Base-by-base conservation (phyloP, 2,113 vertebrate genomes). In the Brachyhypopomus occidentalis region DNA sequence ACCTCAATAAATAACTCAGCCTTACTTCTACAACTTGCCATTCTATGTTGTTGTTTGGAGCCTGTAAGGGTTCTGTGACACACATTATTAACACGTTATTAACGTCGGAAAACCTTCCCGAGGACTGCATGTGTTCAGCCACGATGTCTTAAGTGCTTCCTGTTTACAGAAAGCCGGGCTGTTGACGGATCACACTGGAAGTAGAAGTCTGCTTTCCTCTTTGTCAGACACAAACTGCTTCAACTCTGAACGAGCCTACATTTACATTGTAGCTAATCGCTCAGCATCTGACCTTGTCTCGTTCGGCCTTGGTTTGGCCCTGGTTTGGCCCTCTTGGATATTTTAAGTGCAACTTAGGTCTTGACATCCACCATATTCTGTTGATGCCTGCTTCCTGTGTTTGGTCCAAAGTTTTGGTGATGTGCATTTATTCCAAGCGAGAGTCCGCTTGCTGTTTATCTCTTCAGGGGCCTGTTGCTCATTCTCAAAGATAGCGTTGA, bases 71-170 rank as follows among this genome's bases (percentile, higher is more conserved):
- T 19, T 86, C n/a, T 76, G 77, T 84, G 80, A 75, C 60, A 79
- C 72, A 48, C 69, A 76, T 84, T 84, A 79, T 67, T 52, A 52
- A 79, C 79, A 79, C 38, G 3, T 75, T 86, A 62, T 86, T 86
- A 84, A 80, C 67, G 30, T 62, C 66, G 72, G 20, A 22, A 79
- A 86, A 52, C 20, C 17, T 34, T 72, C 38, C 79, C 52, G 17
- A 58, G 23, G 27, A 20, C 64, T 48, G 64, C 22, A 30, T n/a
- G n/a, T 52, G 45, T 64, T 72, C 38, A 73, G 38, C 34, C 34
- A 16, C 11, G 8, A 34, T 34, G 23, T 56, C 72, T 82, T 41
- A 75, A 71, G 41, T 82, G 75, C 63, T 79, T 85, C 63, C 75
- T 82, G 76, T 79, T 78, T 63, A 75, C 70, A 58, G 58, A 59